Evolutionary conservation across 2,797 vertebrate species (phyloP), one percentile per base, ranked within the genome.

Genomic region (Pempheris klunzingeri): DNA sequence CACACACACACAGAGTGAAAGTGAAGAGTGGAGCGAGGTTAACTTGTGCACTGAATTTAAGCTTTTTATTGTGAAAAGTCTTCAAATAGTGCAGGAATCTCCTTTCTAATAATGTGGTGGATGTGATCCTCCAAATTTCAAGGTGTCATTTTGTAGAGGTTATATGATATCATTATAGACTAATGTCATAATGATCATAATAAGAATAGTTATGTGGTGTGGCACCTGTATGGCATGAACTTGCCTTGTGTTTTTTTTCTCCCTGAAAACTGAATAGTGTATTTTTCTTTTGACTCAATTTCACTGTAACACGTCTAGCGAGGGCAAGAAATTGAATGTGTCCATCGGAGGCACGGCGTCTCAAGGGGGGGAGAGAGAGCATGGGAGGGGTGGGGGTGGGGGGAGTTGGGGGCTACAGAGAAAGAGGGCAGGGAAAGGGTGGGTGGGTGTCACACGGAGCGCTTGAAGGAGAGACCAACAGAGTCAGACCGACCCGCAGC

Each of bases 391-490:
- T 14, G 50, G 41, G 30, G 47, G 18, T 8, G 53, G 9, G 22
- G 49, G 39, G 57, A 30, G 52, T 13, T 38, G 20, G 36, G 65
- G 70, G 71, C 61, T 75, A 28, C 64, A 60, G 73, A 49, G 83
- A 70, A 78, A 68, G 78, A 79, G 84, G 81, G 88, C 81, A 76
- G 83, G 78, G 62, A 58, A 24, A 9, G 36, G 46, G 32, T 43
- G 53, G 17, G 39, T 13, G 39, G 36, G 26, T 87, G 83, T 87
- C 86, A 86, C 87, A 71, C 53, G 49, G 79, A 84, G 88, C 80
- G 83, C 86, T 71, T 52, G 73, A 77, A 80, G 77, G 66, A 81
- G 70, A 88, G 82, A 88, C 82, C 85, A 81, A 53, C 84, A 90
- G 84, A 89, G 72, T 71, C 80, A 81, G 71, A 80, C 24, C 84